These are phyloP conservation scores for Gryllus bimaculatus DNA, from an alignment of 1,140 invertebrate genomes.

Conservation along the genomic window DNA sequence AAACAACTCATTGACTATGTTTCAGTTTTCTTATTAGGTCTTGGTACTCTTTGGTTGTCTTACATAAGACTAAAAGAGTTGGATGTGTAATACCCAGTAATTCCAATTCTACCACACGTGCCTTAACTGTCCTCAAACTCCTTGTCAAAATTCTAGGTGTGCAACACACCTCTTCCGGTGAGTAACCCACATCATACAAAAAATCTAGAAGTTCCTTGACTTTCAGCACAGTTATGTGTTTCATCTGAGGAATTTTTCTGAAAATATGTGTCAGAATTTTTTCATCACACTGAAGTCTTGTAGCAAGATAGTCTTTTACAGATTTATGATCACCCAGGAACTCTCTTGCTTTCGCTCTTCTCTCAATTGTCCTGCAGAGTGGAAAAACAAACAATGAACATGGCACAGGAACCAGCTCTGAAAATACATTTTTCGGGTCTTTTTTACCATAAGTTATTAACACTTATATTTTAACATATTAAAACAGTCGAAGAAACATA, in stretches of 20 bases:
- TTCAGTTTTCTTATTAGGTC: neutral
- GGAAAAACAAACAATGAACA: neutral
- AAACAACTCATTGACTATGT: no score
- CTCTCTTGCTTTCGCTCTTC: conserved; percentile 34
- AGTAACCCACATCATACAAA: conserved; percentile 36
- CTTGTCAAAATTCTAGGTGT: conserved; percentile 41
- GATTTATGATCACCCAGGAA: conserved; percentile 33
- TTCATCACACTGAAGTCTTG: conserved; percentile 35
- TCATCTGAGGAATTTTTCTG: conserved; percentile 35
- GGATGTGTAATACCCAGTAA: conserved; percentile 33
- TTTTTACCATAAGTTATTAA: no score
- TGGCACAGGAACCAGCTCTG: no score
- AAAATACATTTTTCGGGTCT: no score
- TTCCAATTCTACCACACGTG: conserved; percentile 36
- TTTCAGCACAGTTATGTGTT: conserved; percentile 38
- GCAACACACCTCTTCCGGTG: conserved; percentile 36
- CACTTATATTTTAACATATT: no score
- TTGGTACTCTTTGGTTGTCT: conserved; percentile 38
- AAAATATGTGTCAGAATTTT: conserved; percentile 34
- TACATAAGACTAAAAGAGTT: conserved; percentile 39
- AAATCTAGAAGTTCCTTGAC: conserved; percentile 42
- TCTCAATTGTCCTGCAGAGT: conserved; percentile 33
- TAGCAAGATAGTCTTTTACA: conserved; percentile 37
- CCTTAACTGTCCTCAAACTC: conserved; percentile 38
- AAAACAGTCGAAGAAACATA: no score